phyloP scores from a whole-genome alignment of 2,888 invertebrate genomes.

The Diloba caeruleocephala region DNA sequence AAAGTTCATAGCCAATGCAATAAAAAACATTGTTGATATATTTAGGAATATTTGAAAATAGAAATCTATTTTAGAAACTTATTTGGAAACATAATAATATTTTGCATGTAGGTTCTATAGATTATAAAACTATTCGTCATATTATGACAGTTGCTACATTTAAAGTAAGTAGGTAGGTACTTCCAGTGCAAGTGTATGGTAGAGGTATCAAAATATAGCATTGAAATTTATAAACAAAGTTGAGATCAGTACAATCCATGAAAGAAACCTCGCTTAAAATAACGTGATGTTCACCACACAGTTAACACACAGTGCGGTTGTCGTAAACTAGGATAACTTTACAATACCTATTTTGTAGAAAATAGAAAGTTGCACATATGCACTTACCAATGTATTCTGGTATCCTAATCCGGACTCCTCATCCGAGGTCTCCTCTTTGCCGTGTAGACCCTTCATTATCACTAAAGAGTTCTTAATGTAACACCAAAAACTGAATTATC shows the following conservation, averaged over 20 bases:
- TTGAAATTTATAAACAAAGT: constrained; percentile 37
- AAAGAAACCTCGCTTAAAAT: constrained; percentile 30
- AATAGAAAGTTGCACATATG: constrained; percentile 71
- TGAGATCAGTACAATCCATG: constrained; percentile 19
- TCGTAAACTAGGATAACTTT: constrained; percentile 40
- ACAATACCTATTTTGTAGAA: constrained; percentile 64
- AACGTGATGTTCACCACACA: constrained; percentile 8
- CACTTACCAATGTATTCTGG: constrained; percentile 92
- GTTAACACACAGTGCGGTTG: constrained; percentile 19
- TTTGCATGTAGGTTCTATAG: too few relatives aligned
- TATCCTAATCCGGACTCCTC: constrained; percentile 92
- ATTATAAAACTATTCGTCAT: background rate
- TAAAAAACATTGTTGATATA: too few relatives aligned
- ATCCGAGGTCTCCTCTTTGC: constrained; percentile 85
- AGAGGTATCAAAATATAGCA: constrained; percentile 40
- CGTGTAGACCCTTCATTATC: constrained; percentile 76
- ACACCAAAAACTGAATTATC: constrained; percentile 70
- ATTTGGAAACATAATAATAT: too few relatives aligned
- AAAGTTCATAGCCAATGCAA: background rate
- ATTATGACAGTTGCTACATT: constrained; percentile 1
- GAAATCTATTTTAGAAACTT: too few relatives aligned
- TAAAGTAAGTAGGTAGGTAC: constrained; percentile 1
- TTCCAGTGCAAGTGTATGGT: constrained; percentile 1
- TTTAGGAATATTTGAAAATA: background rate
- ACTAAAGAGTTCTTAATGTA: constrained; percentile 60